phyloP scores from a whole-genome alignment of 2,888 invertebrate species.

The Parnassius orleans region DNA sequence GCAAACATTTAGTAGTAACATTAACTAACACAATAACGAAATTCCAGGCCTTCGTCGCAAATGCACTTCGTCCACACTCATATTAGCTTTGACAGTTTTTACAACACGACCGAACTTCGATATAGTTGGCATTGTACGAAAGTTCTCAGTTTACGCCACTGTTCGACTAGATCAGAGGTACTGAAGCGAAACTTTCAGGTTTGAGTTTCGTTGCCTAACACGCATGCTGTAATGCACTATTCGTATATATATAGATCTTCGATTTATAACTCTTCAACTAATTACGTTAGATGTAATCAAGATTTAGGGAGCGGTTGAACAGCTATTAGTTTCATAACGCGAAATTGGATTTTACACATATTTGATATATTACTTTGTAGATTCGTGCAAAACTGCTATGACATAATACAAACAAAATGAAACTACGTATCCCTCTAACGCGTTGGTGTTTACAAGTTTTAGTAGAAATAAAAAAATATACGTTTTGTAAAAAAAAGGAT shows the following conservation, averaged over 20 bases:
- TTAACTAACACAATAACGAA: conserved; percentile 20
- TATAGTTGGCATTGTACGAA: conserved; percentile 14
- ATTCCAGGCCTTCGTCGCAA: conserved; percentile 32
- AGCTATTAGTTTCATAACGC: conserved; percentile 10
- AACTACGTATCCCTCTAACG: too few relatives aligned
- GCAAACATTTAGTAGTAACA: not conserved
- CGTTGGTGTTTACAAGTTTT: too few relatives aligned
- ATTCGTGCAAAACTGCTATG: not conserved
- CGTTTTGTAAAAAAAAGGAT: too few relatives aligned
- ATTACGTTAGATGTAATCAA: conserved; percentile 7
- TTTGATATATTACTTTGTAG: not conserved
- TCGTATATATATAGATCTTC: conserved; percentile 1
- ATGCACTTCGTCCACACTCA: conserved; percentile 50
- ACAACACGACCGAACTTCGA: conserved; percentile 15
- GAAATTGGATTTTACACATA: too few relatives aligned
- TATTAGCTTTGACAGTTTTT: conserved; percentile 26
- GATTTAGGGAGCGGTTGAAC: conserved; percentile 3
- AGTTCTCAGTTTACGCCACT: conserved; percentile 5
- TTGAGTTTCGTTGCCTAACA: conserved; percentile 20
- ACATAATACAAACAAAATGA: not conserved
- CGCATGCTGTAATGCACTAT: conserved; percentile 19
- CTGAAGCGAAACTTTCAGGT: conserved; percentile 32
- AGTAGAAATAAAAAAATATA: too few relatives aligned
- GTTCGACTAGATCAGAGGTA: conserved; percentile 29
- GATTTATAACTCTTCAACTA: conserved; percentile 4